These are phyloP conservation scores for Bergia sp. DNA, from an alignment of 92 coral and sea anemone species.

Conservation along the genomic window DNA sequence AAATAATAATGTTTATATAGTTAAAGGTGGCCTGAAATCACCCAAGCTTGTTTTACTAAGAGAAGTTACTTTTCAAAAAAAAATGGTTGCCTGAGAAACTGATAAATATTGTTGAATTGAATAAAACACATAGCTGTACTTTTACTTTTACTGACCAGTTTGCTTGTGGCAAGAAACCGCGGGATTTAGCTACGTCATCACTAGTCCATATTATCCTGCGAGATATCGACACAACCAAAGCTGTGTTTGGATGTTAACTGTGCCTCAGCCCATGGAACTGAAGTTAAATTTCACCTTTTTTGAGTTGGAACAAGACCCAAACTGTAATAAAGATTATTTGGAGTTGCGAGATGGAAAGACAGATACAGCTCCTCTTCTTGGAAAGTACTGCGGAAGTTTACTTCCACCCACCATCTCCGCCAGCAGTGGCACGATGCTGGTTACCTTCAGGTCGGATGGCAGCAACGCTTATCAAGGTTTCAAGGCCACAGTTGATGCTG, in stretches of 20 bases:
- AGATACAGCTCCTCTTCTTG: constrained; percentile 5
- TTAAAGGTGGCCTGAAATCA: no score
- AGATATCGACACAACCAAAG: background rate
- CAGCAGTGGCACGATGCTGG: background rate
- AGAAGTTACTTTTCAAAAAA: no score
- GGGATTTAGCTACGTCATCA: background rate
- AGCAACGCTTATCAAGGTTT: background rate
- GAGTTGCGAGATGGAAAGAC: constrained; percentile 4
- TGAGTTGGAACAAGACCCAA: background rate
- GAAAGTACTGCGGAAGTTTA: background rate
- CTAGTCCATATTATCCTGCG: background rate
- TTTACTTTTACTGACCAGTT: no score
- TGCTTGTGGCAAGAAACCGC: background rate
- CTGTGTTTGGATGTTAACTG: background rate
- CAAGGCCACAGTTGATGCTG: background rate
- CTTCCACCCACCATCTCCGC: background rate
- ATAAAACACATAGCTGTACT: no score
- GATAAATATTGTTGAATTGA: no score
- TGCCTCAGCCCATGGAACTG: background rate
- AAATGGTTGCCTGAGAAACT: no score
- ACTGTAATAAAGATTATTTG: constrained; percentile 7
- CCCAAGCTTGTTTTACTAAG: no score
- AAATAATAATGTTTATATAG: no score
- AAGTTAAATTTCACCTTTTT: background rate
- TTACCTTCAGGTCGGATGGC: background rate